Evolutionary conservation across 2,888 invertebrate genomes (phyloP), one percentile per base, ranked within the genome.

Genomic region (Eupithecia tripunctaria): DNA sequence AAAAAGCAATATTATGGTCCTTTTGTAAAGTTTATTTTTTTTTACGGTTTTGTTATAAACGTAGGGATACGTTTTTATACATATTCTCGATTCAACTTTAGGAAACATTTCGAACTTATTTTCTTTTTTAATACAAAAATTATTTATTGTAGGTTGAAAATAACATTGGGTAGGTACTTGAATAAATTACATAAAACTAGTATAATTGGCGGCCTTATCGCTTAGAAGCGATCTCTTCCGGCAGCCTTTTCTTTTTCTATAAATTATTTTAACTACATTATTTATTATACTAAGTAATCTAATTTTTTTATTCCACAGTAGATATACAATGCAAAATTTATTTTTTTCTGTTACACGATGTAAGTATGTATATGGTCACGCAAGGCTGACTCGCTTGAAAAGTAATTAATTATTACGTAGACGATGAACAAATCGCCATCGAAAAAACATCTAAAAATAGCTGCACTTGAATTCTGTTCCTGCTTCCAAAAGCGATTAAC

Each of bases 381-480:
- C 63, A 36, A 32, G 32, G 29, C 36, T 63, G 63, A 21, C 63
- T 63, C 63, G 36, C 32, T 63, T n/a, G 63, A 63, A 63, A 29
- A 4, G 36, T 63, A 36, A 63, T 63, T 63, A 63, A 63, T 36
- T 36, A 63, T 36, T 63, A 63, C 63, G 67, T 41, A 27, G 41
- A 1, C 7, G 60, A 32, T 32, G 29, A 65, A 70, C 47, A 65
- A 56, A 72, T 67, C 36, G 51, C 5, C 2, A 67, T 32, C 21
- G 36, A 29, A 56, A 51, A 47, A 67, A 47, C 47, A 56, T 32
- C 21, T 56, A 67, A 67, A 70, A 70, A 70, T 43, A 70, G 7
- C 65, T 29, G 36, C 63, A 66, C 18, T 51, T 32, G 27, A 70
- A 59, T 60, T 65, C 59, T 47, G 36, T 72, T 72, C 65, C 64